phyloP scores from a whole-genome alignment of 1,140 invertebrate genomes.

The Geopemphigus sp. region DNA sequence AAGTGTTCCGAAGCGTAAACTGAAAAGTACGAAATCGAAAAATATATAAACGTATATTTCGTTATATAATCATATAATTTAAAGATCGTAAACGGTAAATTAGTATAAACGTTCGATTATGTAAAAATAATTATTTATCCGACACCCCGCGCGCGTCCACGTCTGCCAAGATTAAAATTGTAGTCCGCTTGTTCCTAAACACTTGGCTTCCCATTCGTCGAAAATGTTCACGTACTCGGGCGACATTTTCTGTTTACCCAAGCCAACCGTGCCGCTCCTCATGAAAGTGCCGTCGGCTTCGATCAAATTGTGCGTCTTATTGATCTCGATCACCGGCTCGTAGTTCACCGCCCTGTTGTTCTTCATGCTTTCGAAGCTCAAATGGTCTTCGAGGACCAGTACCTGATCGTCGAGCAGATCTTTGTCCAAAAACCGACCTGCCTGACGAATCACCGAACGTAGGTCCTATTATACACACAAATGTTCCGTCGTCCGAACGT shows the following conservation, averaged over 20 bases:
- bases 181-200: slow-evolving; percentile 54
- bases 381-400: slow-evolving; percentile 67
- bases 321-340: slow-evolving; percentile 55
- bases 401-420: slow-evolving; percentile 65
- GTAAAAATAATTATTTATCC: too few species aligned
- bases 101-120: too few species aligned
- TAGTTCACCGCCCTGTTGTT: slow-evolving; percentile 72
- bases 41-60: too few species aligned
- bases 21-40: too few species aligned
- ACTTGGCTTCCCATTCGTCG: slow-evolving; percentile 71
- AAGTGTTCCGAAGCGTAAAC: too few species aligned
- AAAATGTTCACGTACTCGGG: slow-evolving; percentile 68
- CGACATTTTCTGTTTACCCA: slow-evolving; percentile 80
- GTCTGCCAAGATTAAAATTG: too few species aligned
- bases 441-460: slow-evolving; percentile 62
- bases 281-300: slow-evolving; percentile 68
- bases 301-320: slow-evolving; percentile 58
- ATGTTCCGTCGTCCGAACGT: too few species aligned
- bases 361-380: slow-evolving; percentile 69
- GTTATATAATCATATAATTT: too few species aligned
- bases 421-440: slow-evolving; percentile 73
- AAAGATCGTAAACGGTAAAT: too few species aligned
- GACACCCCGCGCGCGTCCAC: too few species aligned
- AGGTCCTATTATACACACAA: slow-evolving; percentile 58
- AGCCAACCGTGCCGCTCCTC: slow-evolving; percentile 77